Conservation (phyloP, 2,888 invertebrate genomes). For the Branchipolynoe longqiensis region DNA sequence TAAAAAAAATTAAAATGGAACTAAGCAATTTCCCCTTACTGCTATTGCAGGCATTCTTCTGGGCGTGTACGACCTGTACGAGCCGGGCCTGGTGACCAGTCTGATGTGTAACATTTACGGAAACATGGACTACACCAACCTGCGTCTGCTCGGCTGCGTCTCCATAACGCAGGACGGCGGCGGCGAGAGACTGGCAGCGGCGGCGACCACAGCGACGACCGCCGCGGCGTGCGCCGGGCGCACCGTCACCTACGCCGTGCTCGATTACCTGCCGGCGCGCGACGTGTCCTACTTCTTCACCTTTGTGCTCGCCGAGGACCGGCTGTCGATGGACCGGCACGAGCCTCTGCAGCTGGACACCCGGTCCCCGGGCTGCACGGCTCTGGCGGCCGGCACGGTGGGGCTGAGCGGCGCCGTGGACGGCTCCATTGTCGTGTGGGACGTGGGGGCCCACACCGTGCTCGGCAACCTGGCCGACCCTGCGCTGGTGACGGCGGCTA, state of each 20-base stretch:
- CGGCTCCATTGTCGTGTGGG: constrained; percentile 62
- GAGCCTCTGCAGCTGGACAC: constrained; percentile 65
- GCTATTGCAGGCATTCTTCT: constrained; percentile 61
- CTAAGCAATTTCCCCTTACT: not conserved
- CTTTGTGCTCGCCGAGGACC: constrained; percentile 56
- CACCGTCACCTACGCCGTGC: constrained; percentile 54
- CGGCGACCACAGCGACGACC: not conserved
- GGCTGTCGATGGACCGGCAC: constrained; percentile 64
- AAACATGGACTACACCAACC: constrained; percentile 63
- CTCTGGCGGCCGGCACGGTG: constrained; percentile 4
- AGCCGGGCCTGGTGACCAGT: constrained; percentile 61
- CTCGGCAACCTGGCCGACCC: constrained; percentile 55
- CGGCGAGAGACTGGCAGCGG: too few species aligned
- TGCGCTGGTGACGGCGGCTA: not conserved
- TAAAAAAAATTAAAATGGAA: not conserved
- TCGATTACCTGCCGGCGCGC: constrained; percentile 62
- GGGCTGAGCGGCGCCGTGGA: constrained; percentile 58
- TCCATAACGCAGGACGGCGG: not conserved
- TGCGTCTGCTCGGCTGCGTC: constrained; percentile 61
- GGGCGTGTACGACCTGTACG: constrained; percentile 63
- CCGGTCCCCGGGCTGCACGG: constrained; percentile 59
- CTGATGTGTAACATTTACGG: constrained; percentile 65
- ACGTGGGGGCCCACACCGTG: constrained; percentile 55
- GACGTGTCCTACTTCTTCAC: constrained; percentile 65
- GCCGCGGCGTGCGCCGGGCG: not conserved